phyloP scores from a whole-genome alignment of 2,113 vertebrate genomes.

The Myotis yumanensis region DNA sequence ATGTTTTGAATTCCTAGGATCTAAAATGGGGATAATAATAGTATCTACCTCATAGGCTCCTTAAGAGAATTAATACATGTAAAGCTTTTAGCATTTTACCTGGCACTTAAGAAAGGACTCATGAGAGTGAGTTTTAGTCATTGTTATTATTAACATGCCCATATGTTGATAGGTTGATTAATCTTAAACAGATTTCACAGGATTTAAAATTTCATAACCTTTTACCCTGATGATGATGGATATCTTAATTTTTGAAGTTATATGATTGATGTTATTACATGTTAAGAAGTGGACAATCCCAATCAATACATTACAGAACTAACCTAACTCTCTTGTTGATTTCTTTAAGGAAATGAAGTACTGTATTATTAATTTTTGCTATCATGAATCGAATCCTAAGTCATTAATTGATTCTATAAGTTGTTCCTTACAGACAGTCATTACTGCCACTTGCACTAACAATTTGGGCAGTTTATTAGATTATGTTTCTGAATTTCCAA shows the following conservation, averaged over 20 bases:
- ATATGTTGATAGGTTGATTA: not conserved
- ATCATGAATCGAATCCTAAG: not conserved
- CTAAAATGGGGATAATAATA: not conserved
- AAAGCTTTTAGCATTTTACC: not conserved
- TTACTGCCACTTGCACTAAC: not conserved
- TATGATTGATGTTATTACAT: not conserved
- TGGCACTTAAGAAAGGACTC: slow-evolving; percentile 15
- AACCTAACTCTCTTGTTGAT: not conserved
- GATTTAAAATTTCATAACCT: slow-evolving; percentile 50
- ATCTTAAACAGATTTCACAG: slow-evolving; percentile 26
- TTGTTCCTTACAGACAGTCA: not conserved
- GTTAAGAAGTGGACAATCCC: not conserved
- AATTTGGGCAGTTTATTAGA: slow-evolving; percentile 30
- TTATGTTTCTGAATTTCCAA: slow-evolving; percentile 41
- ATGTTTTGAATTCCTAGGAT: not conserved
- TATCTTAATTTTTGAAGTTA: slow-evolving; percentile 34
- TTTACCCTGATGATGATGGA: not conserved
- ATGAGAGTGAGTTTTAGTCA: not conserved
- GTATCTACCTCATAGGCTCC: not conserved
- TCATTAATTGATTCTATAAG: not conserved
- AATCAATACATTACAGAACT: not conserved
- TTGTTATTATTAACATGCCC: not conserved
- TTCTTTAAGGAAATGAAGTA: not conserved
- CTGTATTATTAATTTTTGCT: not conserved
- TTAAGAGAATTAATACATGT: not conserved